phyloP scores from a whole-genome alignment of 2,888 invertebrate genomes.

The Thymelicus acteon region DNA sequence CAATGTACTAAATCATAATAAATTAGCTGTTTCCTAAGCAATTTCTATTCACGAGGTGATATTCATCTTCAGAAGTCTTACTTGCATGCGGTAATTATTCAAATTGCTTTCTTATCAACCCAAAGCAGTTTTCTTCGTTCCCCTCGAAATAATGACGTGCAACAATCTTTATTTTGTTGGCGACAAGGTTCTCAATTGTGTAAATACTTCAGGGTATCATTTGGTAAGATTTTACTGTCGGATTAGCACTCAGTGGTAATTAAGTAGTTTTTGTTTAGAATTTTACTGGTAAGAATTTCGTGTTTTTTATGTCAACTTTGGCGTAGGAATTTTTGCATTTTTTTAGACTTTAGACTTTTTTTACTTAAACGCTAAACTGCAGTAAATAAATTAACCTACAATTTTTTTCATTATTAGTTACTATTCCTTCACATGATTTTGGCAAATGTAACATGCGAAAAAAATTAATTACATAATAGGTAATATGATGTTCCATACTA shows the following conservation, averaged over 20 bases:
- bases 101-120: slow-evolving; percentile 76
- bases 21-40: slow-evolving; percentile 36
- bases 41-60: slow-evolving; percentile 45
- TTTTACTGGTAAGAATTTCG: not conserved
- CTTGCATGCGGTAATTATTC: slow-evolving; percentile 75
- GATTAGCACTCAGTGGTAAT: slow-evolving; percentile 12
- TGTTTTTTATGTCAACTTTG: not conserved
- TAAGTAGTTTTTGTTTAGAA: slow-evolving; percentile 32
- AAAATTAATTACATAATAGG: too few relatives aligned
- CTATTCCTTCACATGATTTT: too few relatives aligned
- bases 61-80: slow-evolving; percentile 75
- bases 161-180: not conserved
- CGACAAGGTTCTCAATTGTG: slow-evolving; percentile 12
- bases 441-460: too few relatives aligned
- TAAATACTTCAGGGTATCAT: not conserved
- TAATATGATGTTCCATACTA: too few relatives aligned
- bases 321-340: too few relatives aligned
- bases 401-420: too few relatives aligned
- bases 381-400: too few relatives aligned
- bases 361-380: too few relatives aligned
- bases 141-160: slow-evolving; percentile 43
- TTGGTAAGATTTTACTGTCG: slow-evolving; percentile 8
- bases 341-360: too few relatives aligned
- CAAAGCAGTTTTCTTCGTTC: slow-evolving; percentile 70
- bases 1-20: slow-evolving; percentile 45